These are phyloP conservation scores for Glaucidium brasilianum DNA, from an alignment of 2,113 vertebrate genomes.

Conservation along the genomic window DNA sequence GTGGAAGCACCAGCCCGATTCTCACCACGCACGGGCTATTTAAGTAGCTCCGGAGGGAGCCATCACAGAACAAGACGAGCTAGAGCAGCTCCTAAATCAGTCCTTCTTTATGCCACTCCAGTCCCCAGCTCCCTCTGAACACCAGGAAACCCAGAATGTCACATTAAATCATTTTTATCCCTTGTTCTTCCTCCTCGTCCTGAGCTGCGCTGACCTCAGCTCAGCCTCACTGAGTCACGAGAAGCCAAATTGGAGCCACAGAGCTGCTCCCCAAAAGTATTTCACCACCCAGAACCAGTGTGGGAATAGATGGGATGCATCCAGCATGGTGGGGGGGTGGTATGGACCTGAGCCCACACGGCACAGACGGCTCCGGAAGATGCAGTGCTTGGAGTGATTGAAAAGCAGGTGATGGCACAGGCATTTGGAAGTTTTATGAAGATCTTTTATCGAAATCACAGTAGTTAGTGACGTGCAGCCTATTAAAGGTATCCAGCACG, in stretches of 20 bases:
- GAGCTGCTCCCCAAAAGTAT: not conserved
- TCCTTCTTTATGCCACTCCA: not conserved
- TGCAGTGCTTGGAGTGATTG: not conserved
- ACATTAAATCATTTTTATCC: not conserved
- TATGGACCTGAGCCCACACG: accelerated
- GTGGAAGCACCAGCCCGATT: not conserved
- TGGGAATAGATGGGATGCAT: not conserved
- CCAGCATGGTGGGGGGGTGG: accelerated
- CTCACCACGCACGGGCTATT: not conserved
- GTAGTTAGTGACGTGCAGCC: not conserved
- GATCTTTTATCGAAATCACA: not conserved
- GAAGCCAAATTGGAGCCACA: accelerated
- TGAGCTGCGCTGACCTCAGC: not conserved
- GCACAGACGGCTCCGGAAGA: not conserved
- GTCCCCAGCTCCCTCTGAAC: not conserved
- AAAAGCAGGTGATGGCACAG: not conserved
- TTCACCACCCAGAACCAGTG: not conserved
- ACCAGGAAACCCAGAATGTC: not conserved
- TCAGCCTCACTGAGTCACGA: accelerated
- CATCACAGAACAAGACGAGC: not conserved
- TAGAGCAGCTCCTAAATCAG: conserved; percentile 9
- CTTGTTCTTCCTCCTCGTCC: not conserved
- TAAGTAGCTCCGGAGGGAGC: not conserved
- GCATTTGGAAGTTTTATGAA: not conserved
- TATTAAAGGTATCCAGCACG: not conserved